Evolutionary conservation across 2,888 invertebrate genomes (phyloP), one percentile per base, ranked within the genome.

Genomic region (Erebia palarica): DNA sequence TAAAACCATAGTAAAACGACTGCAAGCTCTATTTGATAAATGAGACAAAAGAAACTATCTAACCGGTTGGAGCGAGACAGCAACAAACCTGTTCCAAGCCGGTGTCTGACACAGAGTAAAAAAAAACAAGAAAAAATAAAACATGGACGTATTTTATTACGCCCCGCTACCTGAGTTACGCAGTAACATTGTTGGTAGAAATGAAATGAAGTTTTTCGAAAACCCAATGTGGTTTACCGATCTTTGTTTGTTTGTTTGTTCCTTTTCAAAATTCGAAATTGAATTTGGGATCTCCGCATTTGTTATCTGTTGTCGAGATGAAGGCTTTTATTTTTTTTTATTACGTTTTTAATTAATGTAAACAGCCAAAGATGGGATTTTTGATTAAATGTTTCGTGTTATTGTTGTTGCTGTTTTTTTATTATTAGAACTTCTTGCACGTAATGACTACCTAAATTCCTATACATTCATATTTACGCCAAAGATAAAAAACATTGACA

Each of bases 161-260:
- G 79, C 72, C 78, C 70, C 59, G 85, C 85, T 86, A 86, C 85
- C 85, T 86, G 86, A 78, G 81, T 86, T 86, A 86, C 85, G 84
- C 86, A 78, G 72, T 73, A 77, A 81, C 79, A 78, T 78, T 80
- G 79, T 80, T 77, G 76, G 75, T 77, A 73, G 71, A 72, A 74
- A 74, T 68, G 59, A 67, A 59, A 59, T 59, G 63, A 14, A 61
- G 71, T 67, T 73, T 76, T 75, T 78, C 73, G 74, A 61, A 57
- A 68, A 69, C 73, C 69, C 73, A 66, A 71, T 75, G 78, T 77
- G 79, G 77, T 77, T 78, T 79, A 78, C 78, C 75, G 76, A 68
- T 68, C 70, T 74, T 76, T 73, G 71, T 77, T 75, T 75, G 69
- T 18, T 18, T 55, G 55, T 58, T 58, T 58, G 57, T 73, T 68